A percentile compares a stretch with the other conserved stretches of the same genome.
Evolutionary conservation across 2,797 vertebrate species (phyloP).

Genomic region (Ambastaia sidthimunki): DNA sequence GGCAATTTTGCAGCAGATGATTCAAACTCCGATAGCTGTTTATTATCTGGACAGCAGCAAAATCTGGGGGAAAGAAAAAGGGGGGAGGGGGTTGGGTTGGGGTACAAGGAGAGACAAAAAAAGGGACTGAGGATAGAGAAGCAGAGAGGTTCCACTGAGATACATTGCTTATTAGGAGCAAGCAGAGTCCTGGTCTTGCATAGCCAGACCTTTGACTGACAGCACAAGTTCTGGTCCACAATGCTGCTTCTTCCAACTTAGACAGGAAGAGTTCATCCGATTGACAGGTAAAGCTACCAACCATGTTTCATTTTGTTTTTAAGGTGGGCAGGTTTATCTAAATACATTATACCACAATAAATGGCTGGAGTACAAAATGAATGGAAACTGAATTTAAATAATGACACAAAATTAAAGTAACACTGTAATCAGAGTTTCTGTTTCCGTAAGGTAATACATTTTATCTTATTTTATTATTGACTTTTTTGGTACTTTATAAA

Average conservation of each 20-base stretch:
- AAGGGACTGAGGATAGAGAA: background rate
- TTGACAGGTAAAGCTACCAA: background rate
- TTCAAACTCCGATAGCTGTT: conserved; percentile 45
- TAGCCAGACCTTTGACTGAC: background rate
- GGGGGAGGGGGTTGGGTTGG: background rate
- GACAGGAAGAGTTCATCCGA: background rate
- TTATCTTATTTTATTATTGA: no score
- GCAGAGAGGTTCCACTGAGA: conserved; percentile 9
- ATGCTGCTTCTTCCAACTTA: background rate
- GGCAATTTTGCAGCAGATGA: conserved; percentile 54
- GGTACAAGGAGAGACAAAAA: background rate
- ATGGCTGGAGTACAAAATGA: no score
- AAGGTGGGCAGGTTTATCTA: background rate
- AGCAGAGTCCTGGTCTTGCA: background rate
- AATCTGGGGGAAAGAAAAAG: background rate
- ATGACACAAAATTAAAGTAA: background rate
- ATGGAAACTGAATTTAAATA: background rate
- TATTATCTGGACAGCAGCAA: conserved; percentile 46
- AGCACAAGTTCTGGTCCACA: background rate
- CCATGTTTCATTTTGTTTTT: background rate
- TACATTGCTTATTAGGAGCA: conserved; percentile 25
- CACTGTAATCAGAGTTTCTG: no score
- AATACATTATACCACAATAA: background rate
- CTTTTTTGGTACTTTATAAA: no score
- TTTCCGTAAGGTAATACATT: no score